A percentile compares a stretch with the other conserved stretches of the same genome.
Evolutionary conservation across 2,113 vertebrate genomes (phyloP).

Genomic region (Camelus dromedarius): DNA sequence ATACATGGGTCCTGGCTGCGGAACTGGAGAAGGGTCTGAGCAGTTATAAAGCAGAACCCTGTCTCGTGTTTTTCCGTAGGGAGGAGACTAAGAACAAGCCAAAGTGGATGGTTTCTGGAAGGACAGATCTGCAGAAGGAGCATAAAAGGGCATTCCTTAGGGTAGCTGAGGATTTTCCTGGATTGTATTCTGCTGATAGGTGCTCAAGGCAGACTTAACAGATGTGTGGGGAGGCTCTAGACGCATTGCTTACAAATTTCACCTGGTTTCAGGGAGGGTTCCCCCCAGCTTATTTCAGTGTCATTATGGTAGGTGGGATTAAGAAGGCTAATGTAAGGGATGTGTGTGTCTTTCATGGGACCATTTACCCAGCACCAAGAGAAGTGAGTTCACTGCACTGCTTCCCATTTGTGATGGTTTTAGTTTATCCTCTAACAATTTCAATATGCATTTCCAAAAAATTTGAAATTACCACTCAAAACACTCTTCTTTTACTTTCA

Average conservation of each 20-base stretch:
- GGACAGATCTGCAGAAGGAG: background rate
- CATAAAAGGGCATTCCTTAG: background rate
- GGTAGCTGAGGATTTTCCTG: background rate
- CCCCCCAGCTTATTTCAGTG: background rate
- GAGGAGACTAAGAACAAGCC: background rate
- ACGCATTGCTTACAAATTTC: background rate
- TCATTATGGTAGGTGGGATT: background rate
- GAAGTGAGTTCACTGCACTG: background rate
- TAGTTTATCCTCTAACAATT: background rate
- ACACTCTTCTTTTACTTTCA: constrained; percentile 48
- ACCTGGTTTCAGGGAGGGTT: background rate
- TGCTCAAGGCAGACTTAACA: background rate
- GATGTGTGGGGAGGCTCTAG: background rate
- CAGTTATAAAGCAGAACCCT: background rate
- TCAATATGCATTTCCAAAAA: background rate
- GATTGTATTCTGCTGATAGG: background rate
- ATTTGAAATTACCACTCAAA: background rate
- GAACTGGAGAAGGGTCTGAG: background rate
- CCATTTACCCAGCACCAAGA: background rate
- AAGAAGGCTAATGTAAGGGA: background rate
- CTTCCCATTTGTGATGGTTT: background rate
- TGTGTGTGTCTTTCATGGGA: background rate
- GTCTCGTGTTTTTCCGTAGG: background rate
- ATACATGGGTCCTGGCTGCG: background rate
- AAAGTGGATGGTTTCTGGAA: constrained; percentile 24